Conservation (phyloP, 2,888 invertebrate species). For the Lutraria lutraria region DNA sequence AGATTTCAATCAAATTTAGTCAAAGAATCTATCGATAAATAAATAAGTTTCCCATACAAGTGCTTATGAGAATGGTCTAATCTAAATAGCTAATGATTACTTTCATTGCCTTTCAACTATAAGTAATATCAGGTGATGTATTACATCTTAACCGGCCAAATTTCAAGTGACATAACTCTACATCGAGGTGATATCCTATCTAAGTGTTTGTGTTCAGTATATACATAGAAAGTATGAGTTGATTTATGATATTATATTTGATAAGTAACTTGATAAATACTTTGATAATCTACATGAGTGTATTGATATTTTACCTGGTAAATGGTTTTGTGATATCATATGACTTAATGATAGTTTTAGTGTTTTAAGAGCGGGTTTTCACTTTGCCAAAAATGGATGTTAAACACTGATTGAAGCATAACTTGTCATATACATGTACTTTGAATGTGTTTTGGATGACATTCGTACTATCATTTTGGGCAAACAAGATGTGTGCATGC, state of each 20-base stretch:
- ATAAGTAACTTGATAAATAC: conserved; percentile 39
- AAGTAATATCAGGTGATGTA: conserved; percentile 23
- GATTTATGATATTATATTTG: conserved; percentile 56
- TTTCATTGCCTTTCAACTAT: not conserved
- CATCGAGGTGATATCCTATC: not conserved
- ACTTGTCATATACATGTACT: too few species aligned
- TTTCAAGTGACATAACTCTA: conserved; percentile 51
- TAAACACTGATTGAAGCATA: not conserved
- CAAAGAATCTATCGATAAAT: not conserved
- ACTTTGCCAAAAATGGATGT: not conserved
- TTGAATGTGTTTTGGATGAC: not conserved
- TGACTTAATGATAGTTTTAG: conserved; percentile 8
- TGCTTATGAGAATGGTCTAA: conserved; percentile 2
- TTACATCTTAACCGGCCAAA: conserved; percentile 36
- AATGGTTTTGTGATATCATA: not conserved
- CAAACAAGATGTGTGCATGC: too few species aligned
- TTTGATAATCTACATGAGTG: conserved; percentile 25
- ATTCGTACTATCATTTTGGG: too few species aligned
- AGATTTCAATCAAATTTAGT: not conserved
- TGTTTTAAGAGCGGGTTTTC: conserved; percentile 6
- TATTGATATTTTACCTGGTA: conserved; percentile 9
- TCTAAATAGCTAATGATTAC: conserved; percentile 19
- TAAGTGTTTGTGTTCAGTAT: conserved; percentile 16
- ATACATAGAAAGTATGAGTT: conserved; percentile 23
- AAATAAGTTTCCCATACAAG: not conserved